Evolutionary conservation across 2,797 vertebrate genomes (phyloP).

Genomic region (Sebastes goodei): DNA sequence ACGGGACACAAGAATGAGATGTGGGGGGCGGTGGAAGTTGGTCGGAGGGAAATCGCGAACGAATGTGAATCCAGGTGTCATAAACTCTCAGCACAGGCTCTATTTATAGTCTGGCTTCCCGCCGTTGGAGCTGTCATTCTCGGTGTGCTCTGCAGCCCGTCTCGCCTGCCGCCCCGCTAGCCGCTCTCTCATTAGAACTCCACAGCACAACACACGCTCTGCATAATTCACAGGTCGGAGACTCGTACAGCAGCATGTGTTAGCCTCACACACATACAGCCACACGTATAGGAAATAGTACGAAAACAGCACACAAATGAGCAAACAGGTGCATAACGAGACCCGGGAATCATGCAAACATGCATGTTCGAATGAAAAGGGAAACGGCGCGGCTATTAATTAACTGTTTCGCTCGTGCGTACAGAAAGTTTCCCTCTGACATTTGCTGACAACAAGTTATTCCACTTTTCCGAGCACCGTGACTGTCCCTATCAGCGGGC

Average conservation of each 20-base stretch:
- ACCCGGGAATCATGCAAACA: neutral
- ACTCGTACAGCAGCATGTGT: conserved; percentile 32
- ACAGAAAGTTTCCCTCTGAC: conserved; percentile 17
- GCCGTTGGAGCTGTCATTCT: conserved; percentile 59
- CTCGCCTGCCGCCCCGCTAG: conserved; percentile 42
- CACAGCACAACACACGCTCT: conserved; percentile 28
- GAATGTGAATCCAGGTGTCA: conserved; percentile 61
- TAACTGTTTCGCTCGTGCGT: neutral
- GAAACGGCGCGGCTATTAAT: neutral
- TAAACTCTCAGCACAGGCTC: conserved; percentile 43
- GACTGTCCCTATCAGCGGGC: conserved; percentile 14
- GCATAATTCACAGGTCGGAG: conserved; percentile 61
- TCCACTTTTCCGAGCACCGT: neutral
- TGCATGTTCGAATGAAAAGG: neutral
- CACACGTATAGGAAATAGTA: neutral
- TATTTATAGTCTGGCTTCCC: conserved; percentile 64
- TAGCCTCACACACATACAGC: neutral
- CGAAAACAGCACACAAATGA: conserved; percentile 6
- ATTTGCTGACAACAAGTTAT: conserved; percentile 39
- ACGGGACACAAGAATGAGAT: neutral
- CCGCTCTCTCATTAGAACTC: conserved; percentile 67
- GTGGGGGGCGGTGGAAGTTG: conserved; percentile 9
- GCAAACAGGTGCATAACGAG: conserved; percentile 1
- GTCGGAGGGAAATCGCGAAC: conserved; percentile 28
- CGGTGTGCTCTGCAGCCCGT: conserved; percentile 37